Conservation (phyloP, 37 sponge, comb jelly and placozoan genomes). For the Aphrocallistes beatrix region DNA sequence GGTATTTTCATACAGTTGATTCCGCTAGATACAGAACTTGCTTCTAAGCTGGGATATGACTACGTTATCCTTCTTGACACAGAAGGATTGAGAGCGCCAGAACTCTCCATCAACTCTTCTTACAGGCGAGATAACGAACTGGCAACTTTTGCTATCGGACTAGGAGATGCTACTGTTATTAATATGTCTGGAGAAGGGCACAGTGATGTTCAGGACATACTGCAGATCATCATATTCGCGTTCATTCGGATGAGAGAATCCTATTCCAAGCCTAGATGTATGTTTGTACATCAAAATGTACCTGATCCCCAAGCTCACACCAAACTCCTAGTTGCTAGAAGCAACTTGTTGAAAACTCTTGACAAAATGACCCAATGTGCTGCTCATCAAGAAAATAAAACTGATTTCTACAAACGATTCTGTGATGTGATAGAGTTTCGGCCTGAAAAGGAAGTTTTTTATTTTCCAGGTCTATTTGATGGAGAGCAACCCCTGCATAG, state of each 20-base stretch:
- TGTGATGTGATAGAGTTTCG: conserved; percentile 27
- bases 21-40: not conserved
- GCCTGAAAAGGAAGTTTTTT: conserved; percentile 23
- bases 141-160: conserved; percentile 29
- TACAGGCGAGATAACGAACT: conserved; percentile 25
- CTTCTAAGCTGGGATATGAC: not conserved
- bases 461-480: conserved; percentile 30
- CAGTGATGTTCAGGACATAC: conserved; percentile 24
- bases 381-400: conserved; percentile 25
- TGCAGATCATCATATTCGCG: conserved; percentile 32
- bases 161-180: conserved; percentile 26
- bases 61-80: conserved; percentile 28
- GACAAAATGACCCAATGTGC: conserved; percentile 25
- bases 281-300: conserved; percentile 42
- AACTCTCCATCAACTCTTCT: not conserved
- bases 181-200: conserved; percentile 33
- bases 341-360: conserved; percentile 19
- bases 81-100: conserved; percentile 34
- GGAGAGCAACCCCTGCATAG: conserved; percentile 18
- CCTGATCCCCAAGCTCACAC: not conserved
- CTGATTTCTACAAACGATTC: not conserved
- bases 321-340: conserved; percentile 20
- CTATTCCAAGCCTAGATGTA: conserved; percentile 15
- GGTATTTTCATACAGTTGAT: conserved; percentile 32
- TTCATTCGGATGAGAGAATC: conserved; percentile 31